phyloP scores from a whole-genome alignment of 37 sponge, comb jelly and placozoan genomes.

The Aphrocallistes beatrix region DNA sequence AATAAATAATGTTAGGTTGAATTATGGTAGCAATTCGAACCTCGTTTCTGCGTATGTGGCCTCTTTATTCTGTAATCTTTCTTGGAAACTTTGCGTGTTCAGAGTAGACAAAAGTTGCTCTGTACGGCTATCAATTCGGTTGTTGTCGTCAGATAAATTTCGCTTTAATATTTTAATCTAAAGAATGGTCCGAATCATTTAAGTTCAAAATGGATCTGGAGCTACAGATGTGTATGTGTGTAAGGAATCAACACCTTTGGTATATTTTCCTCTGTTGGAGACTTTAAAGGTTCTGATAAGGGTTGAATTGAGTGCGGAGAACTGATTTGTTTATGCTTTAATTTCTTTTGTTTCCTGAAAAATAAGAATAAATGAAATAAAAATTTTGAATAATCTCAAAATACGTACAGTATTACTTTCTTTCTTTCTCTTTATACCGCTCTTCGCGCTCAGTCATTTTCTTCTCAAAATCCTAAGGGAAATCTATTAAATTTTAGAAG shows the following conservation, averaged over 20 bases:
- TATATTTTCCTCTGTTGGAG: background rate
- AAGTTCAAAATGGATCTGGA: background rate
- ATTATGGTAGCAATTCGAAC: background rate
- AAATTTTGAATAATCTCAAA: background rate
- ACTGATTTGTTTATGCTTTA: background rate
- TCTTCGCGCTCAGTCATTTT: slow-evolving; percentile 11
- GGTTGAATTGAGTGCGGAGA: background rate
- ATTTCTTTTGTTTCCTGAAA: background rate
- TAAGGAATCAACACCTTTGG: background rate
- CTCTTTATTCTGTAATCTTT: slow-evolving; percentile 15
- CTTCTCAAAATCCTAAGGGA: background rate
- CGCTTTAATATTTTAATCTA: slow-evolving; percentile 7
- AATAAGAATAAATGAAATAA: background rate
- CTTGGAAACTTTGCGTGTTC: background rate
- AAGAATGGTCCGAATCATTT: background rate
- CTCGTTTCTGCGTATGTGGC: slow-evolving; percentile 8
- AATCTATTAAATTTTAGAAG: background rate
- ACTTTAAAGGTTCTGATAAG: background rate
- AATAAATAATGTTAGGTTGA: background rate
- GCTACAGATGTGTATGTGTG: background rate
- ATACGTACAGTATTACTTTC: background rate
- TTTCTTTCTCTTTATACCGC: slow-evolving; percentile 10
- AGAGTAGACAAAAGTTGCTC: background rate
- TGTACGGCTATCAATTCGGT: background rate
- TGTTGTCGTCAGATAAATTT: background rate